Conservation (phyloP, 2,888 invertebrate species). For the Dryadula phaetusa region DNA sequence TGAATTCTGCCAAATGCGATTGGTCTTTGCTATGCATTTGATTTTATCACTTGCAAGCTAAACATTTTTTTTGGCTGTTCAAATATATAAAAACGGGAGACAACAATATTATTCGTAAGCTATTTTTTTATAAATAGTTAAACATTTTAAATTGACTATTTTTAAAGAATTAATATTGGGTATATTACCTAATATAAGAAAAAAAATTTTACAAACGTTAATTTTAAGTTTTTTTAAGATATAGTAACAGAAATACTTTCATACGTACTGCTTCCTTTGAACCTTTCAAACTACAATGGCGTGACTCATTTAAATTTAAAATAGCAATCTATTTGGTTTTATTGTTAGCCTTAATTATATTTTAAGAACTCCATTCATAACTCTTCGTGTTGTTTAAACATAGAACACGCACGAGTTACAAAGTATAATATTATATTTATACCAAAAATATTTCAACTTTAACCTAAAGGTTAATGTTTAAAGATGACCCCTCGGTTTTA, state of each 20-base stretch:
- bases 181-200: too few relatives aligned
- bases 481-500: conserved; percentile 17
- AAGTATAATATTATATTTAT: background rate
- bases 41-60: background rate
- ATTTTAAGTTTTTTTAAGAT: background rate
- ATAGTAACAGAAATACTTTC: background rate
- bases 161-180: too few relatives aligned
- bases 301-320: background rate
- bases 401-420: background rate
- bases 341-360: conserved; percentile 1
- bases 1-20: conserved; percentile 14
- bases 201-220: too few relatives aligned
- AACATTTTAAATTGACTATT: too few relatives aligned
- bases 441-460: background rate
- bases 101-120: too few relatives aligned
- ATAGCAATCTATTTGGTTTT: background rate
- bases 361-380: conserved; percentile 3
- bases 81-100: too few relatives aligned
- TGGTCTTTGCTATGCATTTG: conserved; percentile 7
- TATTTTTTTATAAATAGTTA: too few relatives aligned
- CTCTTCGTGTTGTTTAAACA: background rate
- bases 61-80: background rate
- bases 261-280: background rate
- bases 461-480: conserved; percentile 8
- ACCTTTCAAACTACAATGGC: background rate